Conservation (phyloP, 2,113 vertebrate genomes). For the Corynorhinus townsendii region DNA sequence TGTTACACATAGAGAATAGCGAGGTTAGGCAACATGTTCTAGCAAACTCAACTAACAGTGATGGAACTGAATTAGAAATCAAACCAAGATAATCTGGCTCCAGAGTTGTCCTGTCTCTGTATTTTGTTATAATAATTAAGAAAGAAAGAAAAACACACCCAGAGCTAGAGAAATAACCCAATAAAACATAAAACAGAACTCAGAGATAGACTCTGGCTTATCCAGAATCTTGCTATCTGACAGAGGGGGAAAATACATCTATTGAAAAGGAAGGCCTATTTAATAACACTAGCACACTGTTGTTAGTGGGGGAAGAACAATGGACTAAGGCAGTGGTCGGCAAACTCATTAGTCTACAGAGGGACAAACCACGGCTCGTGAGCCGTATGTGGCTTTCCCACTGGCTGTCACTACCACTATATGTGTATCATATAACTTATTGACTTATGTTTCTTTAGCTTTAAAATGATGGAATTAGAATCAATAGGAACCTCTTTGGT, state of each 20-base stretch:
- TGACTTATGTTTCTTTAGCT: not conserved
- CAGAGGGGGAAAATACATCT: not conserved
- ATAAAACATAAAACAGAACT: not conserved
- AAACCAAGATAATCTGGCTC: not conserved
- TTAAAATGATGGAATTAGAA: slow-evolving; percentile 27
- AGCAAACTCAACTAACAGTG: not conserved
- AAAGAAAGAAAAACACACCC: not conserved
- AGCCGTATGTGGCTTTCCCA: not conserved
- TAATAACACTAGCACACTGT: not conserved
- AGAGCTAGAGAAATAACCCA: not conserved
- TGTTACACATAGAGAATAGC: not conserved
- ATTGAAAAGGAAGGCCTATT: not conserved
- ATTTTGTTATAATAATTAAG: not conserved
- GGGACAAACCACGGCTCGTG: too few species aligned
- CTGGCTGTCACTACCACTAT: not conserved
- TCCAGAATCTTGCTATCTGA: not conserved
- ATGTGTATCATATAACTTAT: not conserved
- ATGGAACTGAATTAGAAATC: not conserved
- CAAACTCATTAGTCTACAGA: too few species aligned
- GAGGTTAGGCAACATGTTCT: not conserved
- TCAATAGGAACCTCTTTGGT: not conserved
- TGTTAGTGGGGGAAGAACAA: not conserved
- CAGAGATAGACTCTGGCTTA: not conserved
- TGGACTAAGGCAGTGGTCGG: not conserved
- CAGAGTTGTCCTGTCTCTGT: not conserved